Base-by-base conservation (phyloP, 1,140 invertebrate genomes). In the Colletes latitarsis region DNA sequence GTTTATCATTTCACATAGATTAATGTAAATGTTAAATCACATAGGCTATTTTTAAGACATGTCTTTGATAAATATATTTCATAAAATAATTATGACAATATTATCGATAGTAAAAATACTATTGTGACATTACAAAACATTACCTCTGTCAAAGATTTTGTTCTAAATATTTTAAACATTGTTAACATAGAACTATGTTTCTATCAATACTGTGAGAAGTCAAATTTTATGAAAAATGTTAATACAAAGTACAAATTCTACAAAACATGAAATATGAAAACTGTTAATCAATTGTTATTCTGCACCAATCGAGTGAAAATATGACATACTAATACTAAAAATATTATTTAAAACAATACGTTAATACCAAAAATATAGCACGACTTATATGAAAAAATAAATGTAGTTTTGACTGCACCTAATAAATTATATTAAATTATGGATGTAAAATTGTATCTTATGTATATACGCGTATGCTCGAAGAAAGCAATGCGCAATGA, bases 291-390 rank as follows among this genome's bases (percentile, higher is more conserved):
- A 53, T 53, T 60, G 41, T 14, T 21, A 78, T 43, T 43, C 53
- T 79, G 70, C 77, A 79, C 77, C 77, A 64, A 10, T 73, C 19
- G 49, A 72, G 9, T 3, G 15, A 71, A 77, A 77, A 19, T 77
- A 73, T 30, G 19, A 66, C 14, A 55, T 64, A 30, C 30, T 55
- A 49, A 81, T 67, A 21, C 53, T 82, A 78, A 43, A 57, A 82
- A 57, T n/a, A 83, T 19, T 77, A 82, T 19, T 72, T 55, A 60
- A 55, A 77, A 52, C 53, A 55, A 0, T 49, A 75, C 52, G 46
- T 75, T 81, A 19, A 84, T 60, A 73, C 58, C 12, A 74, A 64
- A 74, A 76, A 76, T 49, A 66, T 76, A 82, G 73, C 66, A 84
- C 72, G 43, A 15, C 2, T 21, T 49, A 6, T 55, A n/a, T 57